These are phyloP conservation scores for Dryobates pubescens DNA, from an alignment of 2,797 vertebrate genomes.

Conservation along the genomic window DNA sequence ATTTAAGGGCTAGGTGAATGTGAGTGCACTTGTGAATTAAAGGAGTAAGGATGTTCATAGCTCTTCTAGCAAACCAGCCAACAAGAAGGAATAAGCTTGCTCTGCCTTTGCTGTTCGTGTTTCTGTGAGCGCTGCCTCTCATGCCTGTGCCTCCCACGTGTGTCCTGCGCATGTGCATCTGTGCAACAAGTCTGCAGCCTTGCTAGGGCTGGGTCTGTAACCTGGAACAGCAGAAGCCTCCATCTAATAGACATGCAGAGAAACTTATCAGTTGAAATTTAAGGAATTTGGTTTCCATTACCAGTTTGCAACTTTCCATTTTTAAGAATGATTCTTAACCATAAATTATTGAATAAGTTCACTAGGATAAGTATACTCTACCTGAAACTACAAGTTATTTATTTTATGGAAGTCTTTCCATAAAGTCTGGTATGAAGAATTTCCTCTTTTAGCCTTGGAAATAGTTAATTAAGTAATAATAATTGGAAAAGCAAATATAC, in stretches of 20 bases:
- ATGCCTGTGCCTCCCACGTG: neutral
- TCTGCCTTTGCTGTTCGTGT: neutral
- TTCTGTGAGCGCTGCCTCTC: neutral
- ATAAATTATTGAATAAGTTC: neutral
- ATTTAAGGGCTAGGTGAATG: neutral
- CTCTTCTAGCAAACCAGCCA: neutral
- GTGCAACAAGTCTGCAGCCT: rapidly evolving
- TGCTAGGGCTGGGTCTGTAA: neutral
- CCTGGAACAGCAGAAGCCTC: neutral
- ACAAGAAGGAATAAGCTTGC: neutral
- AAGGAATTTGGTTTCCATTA: neutral
- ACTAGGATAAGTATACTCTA: neutral
- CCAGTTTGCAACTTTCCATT: neutral
- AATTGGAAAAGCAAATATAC: neutral
- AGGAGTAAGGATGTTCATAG: neutral
- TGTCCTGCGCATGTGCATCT: rapidly evolving
- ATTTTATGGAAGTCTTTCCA: neutral
- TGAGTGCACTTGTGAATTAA: neutral
- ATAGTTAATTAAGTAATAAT: neutral
- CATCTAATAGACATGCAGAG: neutral
- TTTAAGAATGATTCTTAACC: neutral
- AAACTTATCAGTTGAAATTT: neutral
- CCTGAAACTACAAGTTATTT: neutral
- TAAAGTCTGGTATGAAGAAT: neutral
- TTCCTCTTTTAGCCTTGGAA: neutral